Percentiles rank a stretch among this genome's conserved stretches.
Evolutionary conservation across 1,140 invertebrate species (phyloP).

Genomic region (Asobara japonica): DNA sequence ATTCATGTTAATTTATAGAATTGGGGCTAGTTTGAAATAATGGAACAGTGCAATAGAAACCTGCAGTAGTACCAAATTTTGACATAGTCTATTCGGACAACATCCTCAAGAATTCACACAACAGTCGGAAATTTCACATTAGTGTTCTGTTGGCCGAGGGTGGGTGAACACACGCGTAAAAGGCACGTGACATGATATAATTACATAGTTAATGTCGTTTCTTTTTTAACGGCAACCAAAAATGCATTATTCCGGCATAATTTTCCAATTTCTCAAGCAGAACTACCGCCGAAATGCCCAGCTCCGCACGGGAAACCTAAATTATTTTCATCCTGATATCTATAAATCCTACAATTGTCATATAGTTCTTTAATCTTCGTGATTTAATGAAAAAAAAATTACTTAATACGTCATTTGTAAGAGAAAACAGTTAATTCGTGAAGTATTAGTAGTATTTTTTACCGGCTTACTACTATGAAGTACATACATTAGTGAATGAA

Average conservation of each 20-base stretch:
- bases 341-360: too few species aligned
- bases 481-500: too few species aligned
- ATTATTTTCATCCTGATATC: too few species aligned
- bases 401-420: too few species aligned
- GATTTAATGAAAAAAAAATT: too few species aligned
- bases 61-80: background rate
- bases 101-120: conserved; percentile 8
- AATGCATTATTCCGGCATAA: background rate
- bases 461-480: too few species aligned
- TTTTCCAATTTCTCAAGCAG: background rate
- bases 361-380: too few species aligned
- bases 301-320: background rate
- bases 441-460: too few species aligned
- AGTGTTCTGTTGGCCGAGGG: background rate
- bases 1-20: background rate
- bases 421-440: too few species aligned
- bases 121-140: background rate
- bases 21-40: background rate
- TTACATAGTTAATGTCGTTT: background rate
- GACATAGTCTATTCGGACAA: background rate
- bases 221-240: conserved; percentile 1
- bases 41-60: background rate
- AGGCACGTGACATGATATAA: background rate
- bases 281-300: background rate
- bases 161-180: conserved; percentile 13